Base-by-base conservation (phyloP, 2,797 vertebrate species). In the Sphenopsis melanotis region DNA sequence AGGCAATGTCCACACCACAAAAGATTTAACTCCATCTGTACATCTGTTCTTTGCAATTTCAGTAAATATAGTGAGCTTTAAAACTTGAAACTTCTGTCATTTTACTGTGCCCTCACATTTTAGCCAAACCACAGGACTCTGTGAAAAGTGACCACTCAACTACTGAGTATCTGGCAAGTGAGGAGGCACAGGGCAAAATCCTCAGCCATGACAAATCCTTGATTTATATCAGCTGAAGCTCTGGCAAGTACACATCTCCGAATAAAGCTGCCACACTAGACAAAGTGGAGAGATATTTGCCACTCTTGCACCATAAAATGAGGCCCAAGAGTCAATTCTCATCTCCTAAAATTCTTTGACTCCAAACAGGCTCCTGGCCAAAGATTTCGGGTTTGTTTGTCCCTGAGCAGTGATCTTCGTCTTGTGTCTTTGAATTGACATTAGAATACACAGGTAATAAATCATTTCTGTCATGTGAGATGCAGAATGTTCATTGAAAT, bases 21-120 rank as follows among this genome's bases (percentile, higher is more conserved):
- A 68, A 78, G 23, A 34, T 47, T 71, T 81, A 39, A 64, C 9
- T 68, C 37, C 49, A 10, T 17, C 56, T 81, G 1, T 60, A 10
- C 1, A 0, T 13, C 11, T 1, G 1, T 2, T 57, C 5, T 39
- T 70, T 57, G 26, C 0, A 1, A 10, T 88, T 83, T 83, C 59
- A 56, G 55, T 68, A 57, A 83, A 55, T 27, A 39, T 19, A 74
- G 1, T 15, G 10, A 34, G 23, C 14, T 81, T 88, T 44, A 61
- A 69, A 91, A 71, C 55, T 52, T 55, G 10, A 60, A 88, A 92
- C 6, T 74, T 74, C 17, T 55, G 15, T 49, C 21, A 18, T 69
- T 86, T 72, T 76, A 37, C n/a, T 55, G n/a, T 56, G 57, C 41
- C 56, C 29, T n/a, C 36, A 20, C 9, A 41, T 59, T 69, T 83